A percentile compares a stretch with the other conserved stretches of the same genome.
phyloP scores from a whole-genome alignment of 2,888 invertebrate species.

The Andrena trimmerana region DNA sequence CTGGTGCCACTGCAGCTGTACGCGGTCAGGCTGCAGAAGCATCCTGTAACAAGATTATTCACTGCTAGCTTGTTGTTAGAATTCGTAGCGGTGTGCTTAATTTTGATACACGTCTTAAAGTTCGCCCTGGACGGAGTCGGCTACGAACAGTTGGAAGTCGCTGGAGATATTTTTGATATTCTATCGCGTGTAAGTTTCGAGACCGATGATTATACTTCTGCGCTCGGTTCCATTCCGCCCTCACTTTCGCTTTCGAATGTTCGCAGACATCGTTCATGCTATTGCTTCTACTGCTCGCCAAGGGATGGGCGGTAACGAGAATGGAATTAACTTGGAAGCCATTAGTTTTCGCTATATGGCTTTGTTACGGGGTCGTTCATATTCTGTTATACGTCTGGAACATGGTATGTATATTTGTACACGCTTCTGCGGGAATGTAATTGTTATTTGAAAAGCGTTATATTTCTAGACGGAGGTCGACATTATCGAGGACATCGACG shows the following conservation, averaged over 20 bases:
- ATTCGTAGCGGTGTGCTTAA: constrained; percentile 93
- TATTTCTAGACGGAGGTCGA: constrained; percentile 95
- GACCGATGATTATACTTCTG: background rate
- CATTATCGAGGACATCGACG: constrained; percentile 97
- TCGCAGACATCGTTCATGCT: constrained; percentile 96
- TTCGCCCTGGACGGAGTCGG: constrained; percentile 97
- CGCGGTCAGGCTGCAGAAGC: constrained; percentile 94
- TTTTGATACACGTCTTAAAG: constrained; percentile 94
- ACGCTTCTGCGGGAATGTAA: background rate
- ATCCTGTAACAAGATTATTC: constrained; percentile 96
- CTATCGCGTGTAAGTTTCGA: constrained; percentile 91
- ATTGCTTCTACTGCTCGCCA: constrained; percentile 95
- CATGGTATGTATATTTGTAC: constrained; percentile 88
- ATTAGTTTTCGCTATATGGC: constrained; percentile 94
- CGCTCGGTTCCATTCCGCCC: background rate
- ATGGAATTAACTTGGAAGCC: constrained; percentile 95
- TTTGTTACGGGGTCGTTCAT: constrained; percentile 95
- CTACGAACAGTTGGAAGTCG: constrained; percentile 91
- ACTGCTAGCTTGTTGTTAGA: constrained; percentile 95
- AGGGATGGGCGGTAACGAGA: constrained; percentile 98
- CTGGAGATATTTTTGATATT: constrained; percentile 97
- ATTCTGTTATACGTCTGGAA: constrained; percentile 98
- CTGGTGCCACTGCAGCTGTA: constrained; percentile 96
- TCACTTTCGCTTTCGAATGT: constrained; percentile 35
- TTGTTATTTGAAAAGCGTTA: constrained; percentile 25